phyloP scores from a whole-genome alignment of 2,797 vertebrate species.

The Apodemus agrarius region DNA sequence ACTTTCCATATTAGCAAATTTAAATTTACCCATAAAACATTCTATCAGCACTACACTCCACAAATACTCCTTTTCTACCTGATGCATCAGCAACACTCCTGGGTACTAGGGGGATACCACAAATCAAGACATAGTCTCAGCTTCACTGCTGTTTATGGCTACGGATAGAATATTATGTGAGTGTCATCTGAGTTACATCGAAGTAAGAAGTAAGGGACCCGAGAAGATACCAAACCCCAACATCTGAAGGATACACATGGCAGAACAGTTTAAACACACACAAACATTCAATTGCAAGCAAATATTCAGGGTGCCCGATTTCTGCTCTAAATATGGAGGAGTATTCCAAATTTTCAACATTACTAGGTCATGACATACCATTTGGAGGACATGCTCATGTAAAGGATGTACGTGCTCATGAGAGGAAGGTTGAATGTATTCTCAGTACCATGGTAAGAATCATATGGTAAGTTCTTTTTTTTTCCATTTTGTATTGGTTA shows the following conservation, averaged over 20 bases:
- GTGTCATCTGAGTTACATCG: background rate
- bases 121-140: background rate
- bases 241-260: background rate
- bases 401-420: background rate
- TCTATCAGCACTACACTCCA: background rate
- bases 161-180: background rate
- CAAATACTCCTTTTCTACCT: background rate
- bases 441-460: background rate
- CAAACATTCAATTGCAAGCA: background rate
- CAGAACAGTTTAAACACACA: background rate
- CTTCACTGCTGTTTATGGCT: background rate
- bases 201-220: background rate
- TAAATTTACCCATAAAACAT: background rate
- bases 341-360: background rate
- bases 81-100: background rate
- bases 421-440: background rate
- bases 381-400: background rate
- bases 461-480: background rate
- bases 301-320: background rate
- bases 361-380: background rate
- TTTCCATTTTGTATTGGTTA: too few species aligned
- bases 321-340: background rate
- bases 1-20: background rate
- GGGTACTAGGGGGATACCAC: background rate
- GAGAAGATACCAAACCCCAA: background rate